Conservation (phyloP, 2,888 invertebrate species). For the Cyaniris semiargus region DNA sequence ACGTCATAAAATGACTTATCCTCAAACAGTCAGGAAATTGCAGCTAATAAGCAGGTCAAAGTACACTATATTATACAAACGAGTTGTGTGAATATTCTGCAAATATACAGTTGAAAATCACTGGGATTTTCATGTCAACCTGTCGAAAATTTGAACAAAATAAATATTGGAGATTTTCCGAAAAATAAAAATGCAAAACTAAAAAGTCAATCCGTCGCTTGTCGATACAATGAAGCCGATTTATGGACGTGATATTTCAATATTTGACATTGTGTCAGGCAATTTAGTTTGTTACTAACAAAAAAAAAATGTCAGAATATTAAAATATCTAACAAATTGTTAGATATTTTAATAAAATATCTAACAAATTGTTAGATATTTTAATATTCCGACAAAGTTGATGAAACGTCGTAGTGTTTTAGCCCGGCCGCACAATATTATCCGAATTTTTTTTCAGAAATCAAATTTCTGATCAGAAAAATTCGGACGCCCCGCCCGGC, state of each 20-base stretch:
- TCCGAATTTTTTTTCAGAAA: too few species aligned
- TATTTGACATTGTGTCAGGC: neutral
- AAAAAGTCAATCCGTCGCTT: slow-evolving; percentile 2
- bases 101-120: neutral
- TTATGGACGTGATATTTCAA: neutral
- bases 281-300: too few species aligned
- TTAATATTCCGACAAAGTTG: neutral
- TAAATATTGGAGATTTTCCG: neutral
- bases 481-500: too few species aligned
- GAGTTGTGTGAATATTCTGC: neutral
- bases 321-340: too few species aligned
- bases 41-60: neutral
- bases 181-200: slow-evolving; percentile 1
- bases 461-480: too few species aligned
- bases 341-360: too few species aligned
- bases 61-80: neutral
- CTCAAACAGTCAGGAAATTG: neutral
- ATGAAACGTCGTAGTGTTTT: too few species aligned
- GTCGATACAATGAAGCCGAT: neutral
- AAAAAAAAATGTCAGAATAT: too few species aligned
- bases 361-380: too few species aligned
- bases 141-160: neutral
- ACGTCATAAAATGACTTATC: neutral
- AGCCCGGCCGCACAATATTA: too few species aligned
- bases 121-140: neutral